Evolutionary conservation across 2,113 vertebrate genomes (phyloP), one percentile per base, ranked within the genome.

Genomic region (Trachemys scripta): DNA sequence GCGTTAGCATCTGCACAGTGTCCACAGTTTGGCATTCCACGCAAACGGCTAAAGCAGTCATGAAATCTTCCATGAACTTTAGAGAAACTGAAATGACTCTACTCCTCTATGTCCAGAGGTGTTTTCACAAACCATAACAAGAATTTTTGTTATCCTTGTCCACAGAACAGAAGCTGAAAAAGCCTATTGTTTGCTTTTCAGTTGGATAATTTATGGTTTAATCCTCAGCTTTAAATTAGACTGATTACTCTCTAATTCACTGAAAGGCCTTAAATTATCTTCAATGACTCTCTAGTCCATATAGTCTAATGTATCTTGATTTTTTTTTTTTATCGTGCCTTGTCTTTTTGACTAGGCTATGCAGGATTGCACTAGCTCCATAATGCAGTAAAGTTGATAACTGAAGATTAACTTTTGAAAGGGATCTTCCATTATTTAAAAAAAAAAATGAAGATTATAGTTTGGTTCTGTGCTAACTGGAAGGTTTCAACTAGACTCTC

Each of bases 361-460:
- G 99, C 99, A 99, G 98, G 99, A 99, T 99, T 99, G 99, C 99
- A 99, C 99, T 99, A 99, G 99, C 99, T 99, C 99, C 99, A 98
- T 99, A 99, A 99, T 98, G 98, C 99, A 99, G 99, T 99, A 98
- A 98, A 99, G 97, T 85, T 97, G 97, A 97, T 98, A 98, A 98
- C 97, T 98, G 98, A 98, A 98, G 98, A 98, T 51, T 96, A 98
- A 96, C 97, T 98, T 98, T 98, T 97, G 97, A 98, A 98, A 98
- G 97, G 97, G 97, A 98, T 98, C 98, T 98, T 98, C 98, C 98
- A 98, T 97, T 97, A 95, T 96, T 98, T 98, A 96, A 94, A 97
- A 98, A 87, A 92, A 89, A 96, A 95, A 95, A 93, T 82, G 27
- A 96, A 96, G 94, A 94, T 97, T 97, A 94, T 97, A 97, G 97